phyloP scores from a whole-genome alignment of 2,888 invertebrate species.

The Disparrhopalites patrizii region DNA sequence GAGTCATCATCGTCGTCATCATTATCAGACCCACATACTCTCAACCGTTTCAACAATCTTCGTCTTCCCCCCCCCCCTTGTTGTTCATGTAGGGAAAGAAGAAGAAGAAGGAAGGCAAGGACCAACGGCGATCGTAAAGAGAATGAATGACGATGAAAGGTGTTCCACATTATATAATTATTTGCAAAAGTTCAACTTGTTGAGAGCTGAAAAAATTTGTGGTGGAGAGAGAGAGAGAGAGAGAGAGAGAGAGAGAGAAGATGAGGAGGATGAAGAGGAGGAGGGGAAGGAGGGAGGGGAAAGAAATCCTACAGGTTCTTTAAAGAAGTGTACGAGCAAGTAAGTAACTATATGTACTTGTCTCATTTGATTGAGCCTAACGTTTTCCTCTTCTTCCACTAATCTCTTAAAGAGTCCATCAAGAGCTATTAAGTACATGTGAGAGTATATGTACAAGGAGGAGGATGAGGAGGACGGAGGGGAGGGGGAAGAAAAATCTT shows the following conservation, averaged over 20 bases:
- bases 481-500: no score
- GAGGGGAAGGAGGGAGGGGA: not conserved
- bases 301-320: conserved; percentile 8
- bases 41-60: not conserved
- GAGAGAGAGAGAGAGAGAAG: not conserved
- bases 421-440: no score
- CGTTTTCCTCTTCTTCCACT: conserved; percentile 8
- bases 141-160: conserved; percentile 8
- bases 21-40: not conserved
- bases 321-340: not conserved
- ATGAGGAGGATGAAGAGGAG: not conserved
- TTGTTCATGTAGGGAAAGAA: not conserved
- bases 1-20: no score
- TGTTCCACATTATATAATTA: conserved; percentile 1
- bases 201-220: not conserved
- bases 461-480: no score
- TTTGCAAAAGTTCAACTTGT: conserved; percentile 8
- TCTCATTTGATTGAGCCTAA: conserved; percentile 23
- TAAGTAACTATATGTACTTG: conserved; percentile 17
- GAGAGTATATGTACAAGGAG: no score
- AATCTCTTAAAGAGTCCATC: no score
- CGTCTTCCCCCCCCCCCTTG: not conserved
- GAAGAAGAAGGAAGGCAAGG: not conserved
- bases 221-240: not conserved
- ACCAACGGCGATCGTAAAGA: conserved; percentile 4